Conservation (phyloP, 2,113 vertebrate genomes). For the Psilopsiagon aurifrons region DNA sequence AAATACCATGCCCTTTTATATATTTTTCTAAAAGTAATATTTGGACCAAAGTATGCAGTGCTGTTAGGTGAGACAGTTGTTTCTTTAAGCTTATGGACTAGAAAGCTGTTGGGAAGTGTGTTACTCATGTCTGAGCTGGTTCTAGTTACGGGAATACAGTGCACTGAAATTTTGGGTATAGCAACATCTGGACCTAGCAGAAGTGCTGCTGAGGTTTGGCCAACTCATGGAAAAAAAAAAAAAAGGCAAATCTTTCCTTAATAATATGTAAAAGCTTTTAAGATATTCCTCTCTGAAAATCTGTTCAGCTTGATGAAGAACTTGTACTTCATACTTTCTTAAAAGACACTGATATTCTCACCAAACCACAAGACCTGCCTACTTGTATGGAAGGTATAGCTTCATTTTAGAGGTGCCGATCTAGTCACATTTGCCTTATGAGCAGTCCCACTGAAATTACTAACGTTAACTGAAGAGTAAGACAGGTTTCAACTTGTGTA, state of each 20-base stretch:
- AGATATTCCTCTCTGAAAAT: not conserved
- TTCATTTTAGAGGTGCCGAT: not conserved
- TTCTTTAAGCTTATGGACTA: conserved; percentile 39
- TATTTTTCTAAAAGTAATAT: not conserved
- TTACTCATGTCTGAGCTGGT: conserved; percentile 53
- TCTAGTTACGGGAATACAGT: conserved; percentile 12
- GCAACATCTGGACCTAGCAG: not conserved
- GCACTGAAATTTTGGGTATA: conserved; percentile 1
- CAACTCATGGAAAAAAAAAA: not conserved
- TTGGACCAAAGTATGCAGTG: conserved; percentile 15
- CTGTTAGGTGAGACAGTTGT: conserved; percentile 47
- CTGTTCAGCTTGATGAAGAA: not conserved
- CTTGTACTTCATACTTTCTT: not conserved
- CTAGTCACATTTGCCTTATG: not conserved
- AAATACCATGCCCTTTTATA: not conserved
- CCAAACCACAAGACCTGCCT: not conserved
- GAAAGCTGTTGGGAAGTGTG: conserved; percentile 15
- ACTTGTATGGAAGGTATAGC: not conserved
- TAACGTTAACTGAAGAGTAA: not conserved
- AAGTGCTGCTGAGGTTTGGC: not conserved
- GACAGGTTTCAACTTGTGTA: not conserved
- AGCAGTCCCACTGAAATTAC: not conserved
- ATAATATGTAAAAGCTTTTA: not conserved
- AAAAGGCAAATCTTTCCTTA: not conserved
- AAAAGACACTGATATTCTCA: not conserved